Conservation (phyloP, 2,888 invertebrate genomes). For the Drosophila macrospina region DNA sequence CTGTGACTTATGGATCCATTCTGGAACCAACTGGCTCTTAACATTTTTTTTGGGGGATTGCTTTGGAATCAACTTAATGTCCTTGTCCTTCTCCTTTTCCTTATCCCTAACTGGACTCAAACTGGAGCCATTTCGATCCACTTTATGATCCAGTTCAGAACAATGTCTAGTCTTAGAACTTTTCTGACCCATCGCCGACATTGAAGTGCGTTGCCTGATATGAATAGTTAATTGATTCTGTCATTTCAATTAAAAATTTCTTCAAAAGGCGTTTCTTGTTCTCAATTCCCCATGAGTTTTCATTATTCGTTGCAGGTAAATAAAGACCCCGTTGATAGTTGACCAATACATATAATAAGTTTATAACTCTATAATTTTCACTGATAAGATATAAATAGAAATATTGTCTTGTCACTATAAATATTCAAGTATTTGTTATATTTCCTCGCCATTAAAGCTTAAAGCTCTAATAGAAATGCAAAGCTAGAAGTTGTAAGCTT, state of each 20-base stretch:
- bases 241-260: neutral
- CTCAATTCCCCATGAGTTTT: neutral
- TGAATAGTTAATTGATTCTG: neutral
- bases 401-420: no score
- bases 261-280: neutral
- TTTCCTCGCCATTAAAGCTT: no score
- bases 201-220: neutral
- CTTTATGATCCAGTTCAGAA: neutral
- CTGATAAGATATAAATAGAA: no score
- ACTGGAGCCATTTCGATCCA: neutral
- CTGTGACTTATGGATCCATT: slow-evolving; percentile 61
- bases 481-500: no score
- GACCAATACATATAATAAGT: no score
- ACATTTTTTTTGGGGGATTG: neutral
- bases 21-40: slow-evolving; percentile 37
- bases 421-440: no score
- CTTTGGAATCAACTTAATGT: neutral
- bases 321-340: no score
- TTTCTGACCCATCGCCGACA: slow-evolving; percentile 20
- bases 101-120: neutral
- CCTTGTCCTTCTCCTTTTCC: neutral
- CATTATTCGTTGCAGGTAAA: neutral
- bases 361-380: no score
- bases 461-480: no score
- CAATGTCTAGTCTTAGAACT: slow-evolving; percentile 3